A percentile compares a stretch with the other conserved stretches of the same genome.
Evolutionary conservation across 2,888 invertebrate species (phyloP).

Genomic region (Morpho deidamia): DNA sequence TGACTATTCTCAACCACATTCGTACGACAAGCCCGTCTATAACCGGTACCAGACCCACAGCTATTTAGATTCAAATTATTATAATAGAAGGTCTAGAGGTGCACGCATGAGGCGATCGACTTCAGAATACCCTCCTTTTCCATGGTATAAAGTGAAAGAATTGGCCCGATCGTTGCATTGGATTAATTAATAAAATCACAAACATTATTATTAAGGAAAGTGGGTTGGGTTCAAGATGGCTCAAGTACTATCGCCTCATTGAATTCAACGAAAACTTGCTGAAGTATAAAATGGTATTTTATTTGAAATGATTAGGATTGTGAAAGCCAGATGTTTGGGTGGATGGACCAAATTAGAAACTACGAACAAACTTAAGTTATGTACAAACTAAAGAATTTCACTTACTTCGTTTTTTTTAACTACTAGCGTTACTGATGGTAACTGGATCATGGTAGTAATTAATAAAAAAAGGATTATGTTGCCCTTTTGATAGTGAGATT

Average conservation of each 20-base stretch:
- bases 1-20: constrained; percentile 68
- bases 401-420: too few relatives aligned
- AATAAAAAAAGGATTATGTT: too few relatives aligned
- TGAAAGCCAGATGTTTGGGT: too few relatives aligned
- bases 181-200: constrained; percentile 60
- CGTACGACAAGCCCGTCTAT: constrained; percentile 65
- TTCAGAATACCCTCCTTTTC: constrained; percentile 81
- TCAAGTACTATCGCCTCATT: constrained; percentile 46
- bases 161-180: constrained; percentile 83
- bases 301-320: constrained; percentile 43
- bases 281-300: constrained; percentile 30
- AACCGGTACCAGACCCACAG: constrained; percentile 64
- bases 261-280: constrained; percentile 55
- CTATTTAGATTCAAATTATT: constrained; percentile 56
- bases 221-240: constrained; percentile 70
- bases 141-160: constrained; percentile 87
- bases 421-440: too few relatives aligned
- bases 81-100: constrained; percentile 65
- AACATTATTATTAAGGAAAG: constrained; percentile 40
- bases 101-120: constrained; percentile 57
- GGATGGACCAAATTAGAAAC: too few relatives aligned
- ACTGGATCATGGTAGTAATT: too few relatives aligned
- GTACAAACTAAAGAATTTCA: too few relatives aligned
- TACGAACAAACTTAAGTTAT: too few relatives aligned
- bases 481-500: too few relatives aligned